A percentile compares a stretch with the other conserved stretches of the same genome.
Conservation (phyloP, 2,888 invertebrate genomes). For the Cephus runcator region DNA sequence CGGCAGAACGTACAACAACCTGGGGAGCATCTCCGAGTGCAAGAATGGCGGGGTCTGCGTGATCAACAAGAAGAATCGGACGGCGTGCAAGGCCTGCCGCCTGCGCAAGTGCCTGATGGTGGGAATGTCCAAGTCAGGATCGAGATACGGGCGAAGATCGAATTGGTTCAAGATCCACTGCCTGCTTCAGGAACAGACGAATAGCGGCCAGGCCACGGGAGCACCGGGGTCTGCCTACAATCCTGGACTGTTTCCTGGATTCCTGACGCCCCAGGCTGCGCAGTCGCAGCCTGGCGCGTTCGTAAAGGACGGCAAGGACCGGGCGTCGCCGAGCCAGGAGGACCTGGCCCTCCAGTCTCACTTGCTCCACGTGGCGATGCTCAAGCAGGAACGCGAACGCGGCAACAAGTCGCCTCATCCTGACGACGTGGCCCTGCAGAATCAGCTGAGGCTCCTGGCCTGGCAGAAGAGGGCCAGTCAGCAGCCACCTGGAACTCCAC, state of each 20-base stretch:
- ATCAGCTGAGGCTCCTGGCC: constrained; percentile 52
- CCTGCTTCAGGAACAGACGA: constrained; percentile 81
- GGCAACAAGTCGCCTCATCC: constrained; percentile 59
- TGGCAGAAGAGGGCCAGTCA: constrained; percentile 48
- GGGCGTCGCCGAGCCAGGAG: constrained; percentile 54
- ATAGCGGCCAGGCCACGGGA: constrained; percentile 39
- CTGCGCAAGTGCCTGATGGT: constrained; percentile 87
- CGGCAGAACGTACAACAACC: constrained; percentile 91
- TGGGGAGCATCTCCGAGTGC: constrained; percentile 88
- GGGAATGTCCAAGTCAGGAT: constrained; percentile 93
- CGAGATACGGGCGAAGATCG: constrained; percentile 87
- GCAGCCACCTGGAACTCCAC: constrained; percentile 41
- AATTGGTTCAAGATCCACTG: constrained; percentile 97
- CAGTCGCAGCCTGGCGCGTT: constrained; percentile 37
- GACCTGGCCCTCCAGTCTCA: constrained; percentile 57
- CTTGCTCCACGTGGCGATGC: constrained; percentile 56
- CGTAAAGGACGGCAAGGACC: constrained; percentile 39
- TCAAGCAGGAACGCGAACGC: constrained; percentile 55
- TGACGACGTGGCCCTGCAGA: constrained; percentile 56
- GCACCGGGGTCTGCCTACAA: constrained; percentile 43
- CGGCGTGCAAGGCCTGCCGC: constrained; percentile 91
- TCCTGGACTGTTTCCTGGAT: constrained; percentile 47
- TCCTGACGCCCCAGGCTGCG: constrained; percentile 38
- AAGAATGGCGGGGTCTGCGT: constrained; percentile 92
- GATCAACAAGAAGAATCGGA: constrained; percentile 92